Conservation (phyloP, 2,888 invertebrate genomes). For the Octonoba sinensis region DNA sequence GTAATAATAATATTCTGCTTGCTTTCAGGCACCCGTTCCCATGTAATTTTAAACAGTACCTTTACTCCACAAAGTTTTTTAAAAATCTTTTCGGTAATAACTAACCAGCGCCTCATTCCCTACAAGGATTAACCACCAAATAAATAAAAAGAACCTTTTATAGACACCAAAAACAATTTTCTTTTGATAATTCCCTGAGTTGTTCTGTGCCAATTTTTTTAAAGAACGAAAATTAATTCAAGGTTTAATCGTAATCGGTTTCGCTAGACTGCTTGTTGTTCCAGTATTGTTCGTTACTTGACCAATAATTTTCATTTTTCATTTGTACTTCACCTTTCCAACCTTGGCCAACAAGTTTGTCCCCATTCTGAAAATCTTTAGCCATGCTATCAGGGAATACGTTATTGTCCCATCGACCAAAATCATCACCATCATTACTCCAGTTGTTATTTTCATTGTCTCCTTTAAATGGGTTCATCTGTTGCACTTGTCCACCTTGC, state of each 20-base stretch:
- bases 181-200: conserved; percentile 14
- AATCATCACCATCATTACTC: background rate
- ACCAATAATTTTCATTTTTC: background rate
- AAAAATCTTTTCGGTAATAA: too few species aligned
- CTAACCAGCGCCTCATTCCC: too few species aligned
- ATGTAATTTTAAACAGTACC: too few species aligned
- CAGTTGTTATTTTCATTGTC: background rate
- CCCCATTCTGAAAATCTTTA: background rate
- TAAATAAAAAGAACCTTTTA: background rate
- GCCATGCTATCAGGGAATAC: background rate
- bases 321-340: conserved; percentile 19
- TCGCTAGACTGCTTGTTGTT: conserved; percentile 6
- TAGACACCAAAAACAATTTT: background rate
- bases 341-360: background rate
- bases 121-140: too few species aligned
- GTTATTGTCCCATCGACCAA: conserved; percentile 4
- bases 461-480: background rate
- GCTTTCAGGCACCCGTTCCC: too few species aligned
- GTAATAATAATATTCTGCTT: too few species aligned
- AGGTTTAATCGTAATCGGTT: conserved; percentile 40
- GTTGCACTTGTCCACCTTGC: background rate
- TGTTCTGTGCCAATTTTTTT: background rate
- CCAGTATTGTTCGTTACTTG: conserved; percentile 5
- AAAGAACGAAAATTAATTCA: background rate
- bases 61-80: too few species aligned